Percentiles rank a stretch among this genome's conserved stretches.
Conservation (phyloP, 2,113 vertebrate species). For the Nasalis larvatus region DNA sequence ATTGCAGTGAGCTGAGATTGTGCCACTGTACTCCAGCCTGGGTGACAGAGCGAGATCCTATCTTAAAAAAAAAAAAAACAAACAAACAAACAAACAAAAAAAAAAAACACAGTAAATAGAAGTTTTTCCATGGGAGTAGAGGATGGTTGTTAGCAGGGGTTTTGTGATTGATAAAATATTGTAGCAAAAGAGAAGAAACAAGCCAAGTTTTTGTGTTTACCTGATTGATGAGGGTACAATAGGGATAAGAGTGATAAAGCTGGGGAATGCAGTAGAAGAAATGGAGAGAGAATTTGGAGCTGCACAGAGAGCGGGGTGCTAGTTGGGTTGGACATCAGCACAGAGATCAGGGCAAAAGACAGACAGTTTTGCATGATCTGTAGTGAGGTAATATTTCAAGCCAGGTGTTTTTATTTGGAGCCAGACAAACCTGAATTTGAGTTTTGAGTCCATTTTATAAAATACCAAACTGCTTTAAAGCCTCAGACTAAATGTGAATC, state of each 20-base stretch:
- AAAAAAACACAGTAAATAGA: no score
- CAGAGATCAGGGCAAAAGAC: background rate
- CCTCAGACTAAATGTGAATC: background rate
- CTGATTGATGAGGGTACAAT: background rate
- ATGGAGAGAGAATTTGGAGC: background rate
- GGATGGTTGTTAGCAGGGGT: background rate
- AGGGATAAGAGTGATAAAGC: background rate
- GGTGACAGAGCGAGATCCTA: no score
- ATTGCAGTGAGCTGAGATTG: no score
- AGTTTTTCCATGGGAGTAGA: background rate
- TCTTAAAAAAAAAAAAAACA: no score
- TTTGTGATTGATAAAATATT: background rate
- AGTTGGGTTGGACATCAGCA: background rate
- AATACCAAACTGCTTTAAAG: background rate
- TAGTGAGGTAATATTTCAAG: background rate
- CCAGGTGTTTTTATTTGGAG: background rate
- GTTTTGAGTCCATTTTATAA: background rate
- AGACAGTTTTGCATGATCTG: background rate
- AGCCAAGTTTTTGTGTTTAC: background rate
- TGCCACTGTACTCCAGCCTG: no score
- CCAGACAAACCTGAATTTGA: background rate
- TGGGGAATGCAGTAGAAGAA: background rate
- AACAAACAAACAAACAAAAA: no score
- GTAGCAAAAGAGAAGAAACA: background rate
- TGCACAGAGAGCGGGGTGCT: rapidly evolving